phyloP scores from a whole-genome alignment of 2,888 invertebrate genomes.

The Rhamnusium bicolor region DNA sequence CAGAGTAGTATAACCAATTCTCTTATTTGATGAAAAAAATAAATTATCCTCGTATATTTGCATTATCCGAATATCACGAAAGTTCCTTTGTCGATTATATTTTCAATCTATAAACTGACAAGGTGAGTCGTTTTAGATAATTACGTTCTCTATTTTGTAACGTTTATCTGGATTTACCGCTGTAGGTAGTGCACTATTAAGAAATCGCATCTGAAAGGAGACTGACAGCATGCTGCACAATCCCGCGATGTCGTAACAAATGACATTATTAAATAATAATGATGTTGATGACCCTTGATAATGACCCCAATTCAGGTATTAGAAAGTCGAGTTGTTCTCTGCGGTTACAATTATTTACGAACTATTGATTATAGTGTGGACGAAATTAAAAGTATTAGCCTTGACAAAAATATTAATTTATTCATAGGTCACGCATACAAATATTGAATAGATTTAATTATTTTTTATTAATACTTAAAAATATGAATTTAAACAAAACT shows the following conservation, averaged over 20 bases:
- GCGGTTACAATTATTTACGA: constrained; percentile 4
- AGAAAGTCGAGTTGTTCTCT: constrained; percentile 46
- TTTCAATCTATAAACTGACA: too few species aligned
- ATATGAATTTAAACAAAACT: too few species aligned
- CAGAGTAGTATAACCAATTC: too few species aligned
- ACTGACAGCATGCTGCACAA: not conserved
- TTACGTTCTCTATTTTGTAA: not conserved
- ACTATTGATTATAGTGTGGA: not conserved
- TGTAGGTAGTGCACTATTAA: not conserved
- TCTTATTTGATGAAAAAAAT: not conserved
- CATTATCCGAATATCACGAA: not conserved
- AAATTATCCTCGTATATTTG: not conserved
- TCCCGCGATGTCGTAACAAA: constrained; percentile 27
- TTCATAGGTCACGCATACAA: too few species aligned
- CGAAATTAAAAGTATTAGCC: constrained; percentile 5
- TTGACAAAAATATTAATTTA: not conserved
- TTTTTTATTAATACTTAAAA: too few species aligned
- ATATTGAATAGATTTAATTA: too few species aligned
- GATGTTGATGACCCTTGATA: constrained; percentile 53
- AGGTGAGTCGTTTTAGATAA: not conserved
- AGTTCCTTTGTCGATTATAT: not conserved
- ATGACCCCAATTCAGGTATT: constrained; percentile 54
- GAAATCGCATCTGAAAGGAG: not conserved
- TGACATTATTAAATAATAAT: constrained; percentile 33
- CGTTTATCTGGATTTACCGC: not conserved